These are phyloP conservation scores for Papilio polyxenes DNA, from an alignment of 1,140 invertebrate species.

Conservation along the genomic window DNA sequence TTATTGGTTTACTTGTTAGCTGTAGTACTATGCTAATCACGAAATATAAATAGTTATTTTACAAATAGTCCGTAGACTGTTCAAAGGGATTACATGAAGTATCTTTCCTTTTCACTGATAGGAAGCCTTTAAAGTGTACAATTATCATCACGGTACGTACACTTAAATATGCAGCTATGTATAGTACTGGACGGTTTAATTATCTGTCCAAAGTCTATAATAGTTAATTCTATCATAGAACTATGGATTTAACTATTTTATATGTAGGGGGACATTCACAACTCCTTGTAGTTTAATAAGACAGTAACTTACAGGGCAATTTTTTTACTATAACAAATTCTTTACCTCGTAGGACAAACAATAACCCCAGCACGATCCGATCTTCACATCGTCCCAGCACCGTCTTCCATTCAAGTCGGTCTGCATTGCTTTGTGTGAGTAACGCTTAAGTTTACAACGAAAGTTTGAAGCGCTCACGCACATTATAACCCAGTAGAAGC, in stretches of 20 bases:
- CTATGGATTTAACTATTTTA: not conserved
- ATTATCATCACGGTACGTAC: not conserved
- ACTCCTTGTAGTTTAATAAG: not conserved
- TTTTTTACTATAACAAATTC: not conserved
- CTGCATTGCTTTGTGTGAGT: slow-evolving; percentile 77
- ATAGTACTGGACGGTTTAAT: not conserved
- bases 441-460: slow-evolving; percentile 60
- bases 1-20: no score
- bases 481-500: slow-evolving; percentile 50
- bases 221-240: not conserved
- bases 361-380: slow-evolving; percentile 90
- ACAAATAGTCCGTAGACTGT: not conserved
- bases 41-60: not conserved
- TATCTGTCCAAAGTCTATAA: not conserved
- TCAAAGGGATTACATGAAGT: slow-evolving; percentile 43
- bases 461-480: slow-evolving; percentile 50
- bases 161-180: not conserved
- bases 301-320: not conserved
- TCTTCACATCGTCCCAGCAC: slow-evolving; percentile 87
- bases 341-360: slow-evolving; percentile 89
- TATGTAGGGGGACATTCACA: no score
- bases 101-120: not conserved
- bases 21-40: no score
- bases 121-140: not conserved
- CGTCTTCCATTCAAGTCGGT: slow-evolving; percentile 83